Conservation (phyloP, 2,797 vertebrate species). For the Urosaurus nigricauda region DNA sequence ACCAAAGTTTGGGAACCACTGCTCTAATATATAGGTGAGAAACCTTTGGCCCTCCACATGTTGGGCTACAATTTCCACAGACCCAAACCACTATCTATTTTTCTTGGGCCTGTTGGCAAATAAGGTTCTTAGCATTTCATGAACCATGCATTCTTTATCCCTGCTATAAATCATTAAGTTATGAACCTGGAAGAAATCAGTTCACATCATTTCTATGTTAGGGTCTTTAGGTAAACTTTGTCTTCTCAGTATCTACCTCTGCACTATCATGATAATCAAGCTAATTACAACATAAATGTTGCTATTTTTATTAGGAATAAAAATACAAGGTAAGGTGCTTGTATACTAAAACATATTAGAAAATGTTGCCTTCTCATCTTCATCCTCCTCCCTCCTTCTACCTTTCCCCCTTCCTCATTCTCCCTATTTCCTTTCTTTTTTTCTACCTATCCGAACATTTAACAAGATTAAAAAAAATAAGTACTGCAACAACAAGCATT, state of each 20-base stretch:
- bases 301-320: neutral
- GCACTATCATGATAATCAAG: neutral
- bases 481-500: neutral
- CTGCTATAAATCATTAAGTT: neutral
- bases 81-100: neutral
- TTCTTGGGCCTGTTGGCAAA: neutral
- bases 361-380: no score
- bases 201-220: neutral
- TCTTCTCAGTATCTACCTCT: neutral
- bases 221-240: neutral
- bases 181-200: neutral
- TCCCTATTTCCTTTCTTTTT: neutral
- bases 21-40: neutral
- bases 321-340: neutral
- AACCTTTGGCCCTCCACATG: neutral
- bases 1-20: no score
- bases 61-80: neutral
- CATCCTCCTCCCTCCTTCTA: no score
- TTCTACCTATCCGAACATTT: neutral
- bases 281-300: neutral
- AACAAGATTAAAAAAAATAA: neutral
- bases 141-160: neutral
- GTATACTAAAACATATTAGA: no score
- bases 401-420: neutral
- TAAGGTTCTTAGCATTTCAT: neutral